Conservation (phyloP, 1,140 invertebrate genomes). For the Dysdera silvatica region DNA sequence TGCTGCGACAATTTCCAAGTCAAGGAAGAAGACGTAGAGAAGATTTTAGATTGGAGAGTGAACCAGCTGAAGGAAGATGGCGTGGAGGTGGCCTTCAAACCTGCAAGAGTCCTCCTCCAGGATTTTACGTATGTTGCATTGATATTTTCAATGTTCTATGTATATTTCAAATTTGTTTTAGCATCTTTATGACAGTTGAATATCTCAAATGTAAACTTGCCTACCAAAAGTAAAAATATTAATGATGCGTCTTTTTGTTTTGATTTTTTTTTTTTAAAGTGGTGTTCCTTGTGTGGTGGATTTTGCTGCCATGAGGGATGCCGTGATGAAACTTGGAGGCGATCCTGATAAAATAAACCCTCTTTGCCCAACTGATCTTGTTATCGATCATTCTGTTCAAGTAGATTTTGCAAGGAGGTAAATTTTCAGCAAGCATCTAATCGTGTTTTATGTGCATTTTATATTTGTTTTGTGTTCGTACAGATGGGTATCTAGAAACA, state of each 20-base stretch:
- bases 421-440: no score
- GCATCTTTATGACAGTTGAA: neutral
- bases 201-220: neutral
- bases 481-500: no score
- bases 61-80: slow-evolving; percentile 59
- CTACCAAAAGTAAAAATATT: neutral
- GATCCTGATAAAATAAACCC: slow-evolving; percentile 93
- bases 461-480: no score
- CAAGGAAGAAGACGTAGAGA: slow-evolving; percentile 74
- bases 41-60: slow-evolving; percentile 81
- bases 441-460: no score
- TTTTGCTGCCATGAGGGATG: slow-evolving; percentile 97
- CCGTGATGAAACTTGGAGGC: slow-evolving; percentile 74
- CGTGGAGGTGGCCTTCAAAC: slow-evolving; percentile 93
- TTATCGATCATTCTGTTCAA: slow-evolving; percentile 97
- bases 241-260: neutral
- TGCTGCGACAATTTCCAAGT: slow-evolving; percentile 93
- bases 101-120: slow-evolving; percentile 89
- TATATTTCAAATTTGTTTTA: neutral
- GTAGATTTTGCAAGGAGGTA: slow-evolving; percentile 87
- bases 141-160: slow-evolving; percentile 6
- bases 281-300: slow-evolving; percentile 98
- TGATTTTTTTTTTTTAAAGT: slow-evolving; percentile 46
- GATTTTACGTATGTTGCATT: slow-evolving; percentile 42
- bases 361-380: slow-evolving; percentile 90